Evolutionary conservation across 30 jellyfish, hydroid and myxozoan genomes (phyloP).

Genomic region (Aurelia sp.): DNA sequence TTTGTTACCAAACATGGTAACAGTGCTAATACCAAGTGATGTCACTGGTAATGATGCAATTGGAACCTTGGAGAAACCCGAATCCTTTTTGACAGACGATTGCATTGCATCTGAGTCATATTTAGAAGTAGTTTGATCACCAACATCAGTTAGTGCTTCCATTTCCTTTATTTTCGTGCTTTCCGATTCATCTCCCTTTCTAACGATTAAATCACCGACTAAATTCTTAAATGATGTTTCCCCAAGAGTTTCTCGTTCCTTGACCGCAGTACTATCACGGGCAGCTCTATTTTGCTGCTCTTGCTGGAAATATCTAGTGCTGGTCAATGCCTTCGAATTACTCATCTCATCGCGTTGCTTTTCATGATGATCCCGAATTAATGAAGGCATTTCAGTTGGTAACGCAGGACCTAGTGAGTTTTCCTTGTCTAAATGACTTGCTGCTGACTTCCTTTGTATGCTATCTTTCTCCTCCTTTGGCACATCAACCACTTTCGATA

Average conservation of each 20-base stretch:
- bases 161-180: background rate
- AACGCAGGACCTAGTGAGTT: background rate
- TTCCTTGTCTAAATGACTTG: background rate
- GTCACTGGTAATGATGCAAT: conserved; percentile 41
- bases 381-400: background rate
- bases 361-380: background rate
- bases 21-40: conserved; percentile 23
- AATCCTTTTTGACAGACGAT: background rate
- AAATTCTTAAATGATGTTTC: background rate
- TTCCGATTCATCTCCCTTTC: background rate
- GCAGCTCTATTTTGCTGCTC: background rate
- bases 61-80: conserved; percentile 25
- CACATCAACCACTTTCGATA: background rate
- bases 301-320: background rate
- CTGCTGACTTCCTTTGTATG: background rate
- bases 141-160: background rate
- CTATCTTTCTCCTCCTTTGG: background rate
- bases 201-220: background rate
- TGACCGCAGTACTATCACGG: background rate
- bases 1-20: background rate
- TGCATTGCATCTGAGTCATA: conserved; percentile 2
- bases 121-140: background rate
- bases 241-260: background rate
- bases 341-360: no score
- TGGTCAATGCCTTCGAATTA: no score